Percentiles rank a stretch among this genome's conserved stretches.
Evolutionary conservation across 2,113 vertebrate genomes (phyloP).

Genomic region (Entelurus aequoreus): DNA sequence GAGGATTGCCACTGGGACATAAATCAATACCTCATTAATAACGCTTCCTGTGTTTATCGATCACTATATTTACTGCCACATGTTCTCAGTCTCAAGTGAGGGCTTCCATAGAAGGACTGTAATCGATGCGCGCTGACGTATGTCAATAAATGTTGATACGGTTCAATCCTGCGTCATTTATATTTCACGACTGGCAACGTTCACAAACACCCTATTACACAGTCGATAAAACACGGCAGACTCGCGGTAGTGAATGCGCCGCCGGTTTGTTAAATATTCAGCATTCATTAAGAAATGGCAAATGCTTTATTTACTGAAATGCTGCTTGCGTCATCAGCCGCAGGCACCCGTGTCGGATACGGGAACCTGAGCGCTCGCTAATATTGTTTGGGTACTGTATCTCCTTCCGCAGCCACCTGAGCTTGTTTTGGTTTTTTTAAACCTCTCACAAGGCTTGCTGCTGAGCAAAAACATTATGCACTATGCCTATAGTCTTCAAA

Average conservation of each 20-base stretch:
- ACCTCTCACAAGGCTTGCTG: conserved; percentile 22
- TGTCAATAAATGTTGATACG: not conserved
- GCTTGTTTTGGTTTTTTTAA: not conserved
- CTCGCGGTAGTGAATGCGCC: conserved; percentile 6
- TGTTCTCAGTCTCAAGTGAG: not conserved
- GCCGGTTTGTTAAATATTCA: conserved; percentile 40
- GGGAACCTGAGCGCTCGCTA: not conserved
- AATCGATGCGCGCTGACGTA: too few relatives aligned
- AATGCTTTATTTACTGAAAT: conserved; percentile 23
- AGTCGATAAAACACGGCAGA: conserved; percentile 4
- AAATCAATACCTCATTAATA: too few relatives aligned
- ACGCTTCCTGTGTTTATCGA: too few relatives aligned
- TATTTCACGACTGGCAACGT: conserved; percentile 26
- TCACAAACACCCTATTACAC: conserved; percentile 26
- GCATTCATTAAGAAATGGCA: conserved; percentile 23
- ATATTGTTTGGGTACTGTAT: conserved; percentile 23
- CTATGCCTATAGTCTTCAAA: too few relatives aligned
- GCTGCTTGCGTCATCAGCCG: conserved; percentile 12
- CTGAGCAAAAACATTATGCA: conserved; percentile 16
- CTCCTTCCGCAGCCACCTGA: conserved; percentile 48
- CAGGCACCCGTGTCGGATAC: conserved; percentile 12
- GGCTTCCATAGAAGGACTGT: not conserved
- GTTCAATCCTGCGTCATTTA: conserved; percentile 23
- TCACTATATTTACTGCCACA: too few relatives aligned
- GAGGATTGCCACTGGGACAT: too few relatives aligned